phyloP scores from a whole-genome alignment of 92 coral and sea anemone species.

The Montipora capitata region DNA sequence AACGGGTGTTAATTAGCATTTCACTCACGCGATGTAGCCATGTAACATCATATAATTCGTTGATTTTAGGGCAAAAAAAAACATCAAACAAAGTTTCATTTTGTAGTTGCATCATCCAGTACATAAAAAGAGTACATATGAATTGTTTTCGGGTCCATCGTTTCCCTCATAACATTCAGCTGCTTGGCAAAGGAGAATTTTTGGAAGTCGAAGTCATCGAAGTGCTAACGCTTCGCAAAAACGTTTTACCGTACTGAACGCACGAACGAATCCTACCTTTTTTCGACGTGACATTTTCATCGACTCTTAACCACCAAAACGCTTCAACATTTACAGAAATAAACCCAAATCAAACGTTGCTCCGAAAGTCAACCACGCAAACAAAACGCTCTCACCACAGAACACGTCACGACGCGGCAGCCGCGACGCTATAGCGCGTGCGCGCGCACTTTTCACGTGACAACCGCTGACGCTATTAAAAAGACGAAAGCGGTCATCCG shows the following conservation, averaged over 20 bases:
- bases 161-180: neutral
- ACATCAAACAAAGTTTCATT: neutral
- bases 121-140: neutral
- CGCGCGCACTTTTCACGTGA: slow-evolving; percentile 38
- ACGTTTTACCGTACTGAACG: slow-evolving; percentile 33
- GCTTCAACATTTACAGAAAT: slow-evolving; percentile 6
- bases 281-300: slow-evolving; percentile 50
- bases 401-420: slow-evolving; percentile 42
- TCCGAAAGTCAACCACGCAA: neutral
- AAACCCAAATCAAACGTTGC: neutral
- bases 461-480: slow-evolving; percentile 15
- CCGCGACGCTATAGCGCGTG: slow-evolving; percentile 50
- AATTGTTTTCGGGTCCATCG: neutral
- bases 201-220: no score
- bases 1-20: slow-evolving; percentile 6
- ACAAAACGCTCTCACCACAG: slow-evolving; percentile 24
- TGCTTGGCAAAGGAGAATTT: slow-evolving; percentile 21
- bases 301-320: neutral
- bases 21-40: neutral
- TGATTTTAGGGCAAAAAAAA: neutral
- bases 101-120: neutral
- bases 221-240: slow-evolving; percentile 1
- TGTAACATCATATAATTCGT: neutral
- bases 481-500: no score
- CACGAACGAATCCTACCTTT: slow-evolving; percentile 18